Evolutionary conservation across 2,797 vertebrate genomes (phyloP).

Genomic region (Mormyrops attenuatus): DNA sequence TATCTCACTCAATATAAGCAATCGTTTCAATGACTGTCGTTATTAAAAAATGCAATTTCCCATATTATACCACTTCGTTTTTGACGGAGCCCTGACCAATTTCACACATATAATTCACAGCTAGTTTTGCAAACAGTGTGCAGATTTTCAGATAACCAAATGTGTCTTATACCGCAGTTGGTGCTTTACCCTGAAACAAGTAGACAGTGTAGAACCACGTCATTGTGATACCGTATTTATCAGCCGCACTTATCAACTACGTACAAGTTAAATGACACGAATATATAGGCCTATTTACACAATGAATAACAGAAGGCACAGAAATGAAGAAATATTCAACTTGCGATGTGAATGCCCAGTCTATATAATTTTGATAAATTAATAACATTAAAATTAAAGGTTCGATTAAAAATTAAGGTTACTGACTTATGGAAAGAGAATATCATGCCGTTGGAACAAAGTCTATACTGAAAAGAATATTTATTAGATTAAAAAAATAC

Average conservation of each 20-base stretch:
- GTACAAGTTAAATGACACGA: slow-evolving; percentile 40
- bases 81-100: background rate
- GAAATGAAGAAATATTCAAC: background rate
- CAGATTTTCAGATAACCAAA: background rate
- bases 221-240: slow-evolving; percentile 40
- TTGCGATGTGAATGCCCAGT: background rate
- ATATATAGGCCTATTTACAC: slow-evolving; percentile 44
- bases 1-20: background rate
- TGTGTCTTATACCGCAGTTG: background rate
- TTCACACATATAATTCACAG: background rate
- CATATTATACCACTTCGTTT: background rate
- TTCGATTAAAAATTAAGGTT: background rate
- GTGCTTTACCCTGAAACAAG: slow-evolving; percentile 7
- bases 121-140: background rate
- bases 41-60: background rate
- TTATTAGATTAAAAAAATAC: background rate
- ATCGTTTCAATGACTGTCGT: background rate
- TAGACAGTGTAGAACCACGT: slow-evolving; percentile 20
- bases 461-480: background rate
- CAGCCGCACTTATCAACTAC: slow-evolving; percentile 48
- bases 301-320: slow-evolving; percentile 41
- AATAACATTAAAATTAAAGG: background rate
- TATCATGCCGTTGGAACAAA: background rate
- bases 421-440: background rate
- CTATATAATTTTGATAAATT: background rate